Evolutionary conservation across 2,797 vertebrate genomes (phyloP), one percentile per base, ranked within the genome.

Genomic region (Halcyon badia): DNA sequence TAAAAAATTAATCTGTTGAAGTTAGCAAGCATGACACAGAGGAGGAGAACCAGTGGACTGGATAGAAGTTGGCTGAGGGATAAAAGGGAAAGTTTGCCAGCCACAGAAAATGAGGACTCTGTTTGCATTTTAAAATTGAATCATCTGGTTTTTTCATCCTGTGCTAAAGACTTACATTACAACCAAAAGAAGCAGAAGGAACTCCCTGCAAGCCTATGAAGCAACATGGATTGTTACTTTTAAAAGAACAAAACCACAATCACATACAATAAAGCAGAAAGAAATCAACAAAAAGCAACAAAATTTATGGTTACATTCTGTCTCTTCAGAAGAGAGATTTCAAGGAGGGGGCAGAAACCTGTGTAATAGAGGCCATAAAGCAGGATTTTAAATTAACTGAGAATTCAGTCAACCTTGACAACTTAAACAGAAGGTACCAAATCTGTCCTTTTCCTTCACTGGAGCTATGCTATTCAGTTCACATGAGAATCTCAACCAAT

Each of bases 281-380:
- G 57, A 14, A 69, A 22, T 30, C 41, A 30, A 68, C 26, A 80
- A 75, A 95, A 86, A 8, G 39, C 44, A 64, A 35, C 31, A 57
- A 56, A 83, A 44, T 93, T 95, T 89, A 73, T 71, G 75, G 91
- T 83, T 95, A 89, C 81, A 93, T 93, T 90, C 57, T 10, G 25
- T 93, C 92, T 89, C 52, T 60, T 17, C 73, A 70, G 80, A 89
- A 79, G 70, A 93, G 39, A 88, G 51, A 79, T 69, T 87, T 72
- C 70, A 51, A 82, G 58, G 70, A 95, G 60, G 37, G 31, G 56
- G 94, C 87, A 94, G 91, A 94, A 96, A 89, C 56, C 94, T 95
- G 76, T 90, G 89, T 94, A 95, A 96, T 93, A 77, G 90, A 93
- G 85, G 94, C 90, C 83, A 96, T 96, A 97, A 97, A 94, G 30